Evolutionary conservation across 2,888 invertebrate genomes (phyloP).

Genomic region (Mycalesis mineus): DNA sequence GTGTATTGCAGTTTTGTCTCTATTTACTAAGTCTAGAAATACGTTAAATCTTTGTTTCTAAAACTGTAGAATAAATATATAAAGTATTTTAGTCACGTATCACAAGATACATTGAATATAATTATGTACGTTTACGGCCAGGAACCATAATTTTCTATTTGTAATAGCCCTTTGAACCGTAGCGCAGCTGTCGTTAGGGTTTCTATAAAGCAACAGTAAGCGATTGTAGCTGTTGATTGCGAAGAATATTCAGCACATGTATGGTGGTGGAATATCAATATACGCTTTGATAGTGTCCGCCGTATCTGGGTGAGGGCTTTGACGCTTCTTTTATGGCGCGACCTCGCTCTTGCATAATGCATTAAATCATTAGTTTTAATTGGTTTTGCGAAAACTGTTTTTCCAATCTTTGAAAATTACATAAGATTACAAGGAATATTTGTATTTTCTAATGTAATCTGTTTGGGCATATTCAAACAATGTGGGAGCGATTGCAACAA

Average conservation of each 20-base stretch:
- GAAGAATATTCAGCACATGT: not conserved
- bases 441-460: too few relatives aligned
- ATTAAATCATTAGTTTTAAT: not conserved
- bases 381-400: not conserved
- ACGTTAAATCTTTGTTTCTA: too few relatives aligned
- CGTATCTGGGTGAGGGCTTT: conserved; percentile 15
- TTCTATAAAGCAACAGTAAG: not conserved
- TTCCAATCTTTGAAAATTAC: not conserved
- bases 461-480: too few relatives aligned
- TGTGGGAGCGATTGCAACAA: too few relatives aligned
- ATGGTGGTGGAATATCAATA: conserved; percentile 5
- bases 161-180: not conserved
- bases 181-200: not conserved
- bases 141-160: not conserved
- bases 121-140: not conserved
- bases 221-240: conserved; percentile 3
- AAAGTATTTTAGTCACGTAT: too few relatives aligned
- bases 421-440: too few relatives aligned
- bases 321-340: not conserved
- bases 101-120: not conserved
- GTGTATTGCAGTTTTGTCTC: too few relatives aligned
- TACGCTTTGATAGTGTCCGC: not conserved
- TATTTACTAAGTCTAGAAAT: too few relatives aligned
- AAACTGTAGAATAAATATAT: too few relatives aligned
- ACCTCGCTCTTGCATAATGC: conserved; percentile 1